Evolutionary conservation across 2,888 invertebrate genomes (phyloP).

Genomic region (Sipunculus nudus): DNA sequence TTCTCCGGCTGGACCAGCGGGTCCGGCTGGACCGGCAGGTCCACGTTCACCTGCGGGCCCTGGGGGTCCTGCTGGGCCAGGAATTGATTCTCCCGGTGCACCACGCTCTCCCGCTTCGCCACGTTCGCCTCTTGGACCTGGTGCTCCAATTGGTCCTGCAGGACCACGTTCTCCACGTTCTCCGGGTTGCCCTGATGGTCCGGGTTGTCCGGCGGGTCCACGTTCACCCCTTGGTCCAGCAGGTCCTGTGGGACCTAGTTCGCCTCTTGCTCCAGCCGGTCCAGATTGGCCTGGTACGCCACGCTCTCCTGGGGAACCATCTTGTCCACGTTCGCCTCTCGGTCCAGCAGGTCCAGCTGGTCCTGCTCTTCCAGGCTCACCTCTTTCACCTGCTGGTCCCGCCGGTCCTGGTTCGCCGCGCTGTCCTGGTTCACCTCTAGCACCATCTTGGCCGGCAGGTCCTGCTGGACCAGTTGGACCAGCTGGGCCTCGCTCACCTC

Average conservation of each 20-base stretch:
- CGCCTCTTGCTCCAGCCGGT: constrained; percentile 42
- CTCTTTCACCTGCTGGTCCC: constrained; percentile 9
- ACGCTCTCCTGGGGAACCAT: not conserved
- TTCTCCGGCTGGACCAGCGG: constrained; percentile 46
- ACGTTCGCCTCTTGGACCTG: constrained; percentile 11
- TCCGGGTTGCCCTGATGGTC: constrained; percentile 43
- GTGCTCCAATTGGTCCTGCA: constrained; percentile 6
- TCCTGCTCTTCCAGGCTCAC: constrained; percentile 8
- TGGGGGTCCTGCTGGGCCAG: constrained; percentile 46
- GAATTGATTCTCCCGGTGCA: constrained; percentile 4
- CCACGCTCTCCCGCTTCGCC: constrained; percentile 11
- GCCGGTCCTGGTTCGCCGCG: constrained; percentile 2
- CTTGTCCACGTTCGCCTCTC: not conserved
- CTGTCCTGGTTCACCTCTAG: not conserved
- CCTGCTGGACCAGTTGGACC: constrained; percentile 22
- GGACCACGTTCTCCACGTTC: constrained; percentile 18
- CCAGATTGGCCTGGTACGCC: not conserved
- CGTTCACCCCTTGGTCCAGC: constrained; percentile 38
- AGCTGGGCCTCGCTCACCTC: constrained; percentile 21
- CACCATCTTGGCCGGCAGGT: constrained; percentile 11
- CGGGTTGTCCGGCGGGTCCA: constrained; percentile 68
- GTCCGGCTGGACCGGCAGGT: constrained; percentile 43
- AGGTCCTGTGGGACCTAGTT: constrained; percentile 46
- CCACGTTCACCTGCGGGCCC: constrained; percentile 37
- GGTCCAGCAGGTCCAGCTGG: constrained; percentile 2